A percentile compares a stretch with the other conserved stretches of the same genome.
phyloP scores from a whole-genome alignment of 2,888 invertebrate species.

The Lasius platythorax region DNA sequence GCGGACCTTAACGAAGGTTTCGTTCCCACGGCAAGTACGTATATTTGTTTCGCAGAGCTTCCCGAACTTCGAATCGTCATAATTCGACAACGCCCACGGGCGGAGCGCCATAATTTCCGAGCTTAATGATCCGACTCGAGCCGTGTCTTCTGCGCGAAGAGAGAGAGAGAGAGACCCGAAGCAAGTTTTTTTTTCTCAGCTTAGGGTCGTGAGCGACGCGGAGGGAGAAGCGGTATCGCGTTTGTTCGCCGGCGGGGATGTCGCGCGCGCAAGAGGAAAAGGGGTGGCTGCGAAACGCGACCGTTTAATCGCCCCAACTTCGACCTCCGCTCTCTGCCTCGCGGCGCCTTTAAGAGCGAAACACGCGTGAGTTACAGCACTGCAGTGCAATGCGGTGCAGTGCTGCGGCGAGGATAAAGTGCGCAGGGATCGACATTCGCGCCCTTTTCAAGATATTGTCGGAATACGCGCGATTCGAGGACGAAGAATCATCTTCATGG shows the following conservation, averaged over 20 bases:
- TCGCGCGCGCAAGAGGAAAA: constrained; percentile 3
- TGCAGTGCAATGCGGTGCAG: constrained; percentile 4
- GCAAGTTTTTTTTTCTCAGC: constrained; percentile 4
- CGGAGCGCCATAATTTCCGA: constrained; percentile 27
- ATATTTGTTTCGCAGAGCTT: not conserved
- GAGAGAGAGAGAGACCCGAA: not conserved
- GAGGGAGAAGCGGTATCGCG: not conserved
- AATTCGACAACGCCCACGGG: constrained; percentile 46
- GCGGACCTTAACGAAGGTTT: constrained; percentile 20
- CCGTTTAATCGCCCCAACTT: constrained; percentile 44
- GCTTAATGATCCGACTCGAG: constrained; percentile 57
- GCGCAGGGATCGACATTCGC: constrained; percentile 8
- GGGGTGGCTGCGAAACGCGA: constrained; percentile 5
- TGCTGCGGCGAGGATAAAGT: constrained; percentile 16
- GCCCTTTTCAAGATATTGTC: constrained; percentile 38
- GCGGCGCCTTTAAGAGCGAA: constrained; percentile 19
- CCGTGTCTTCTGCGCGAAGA: not conserved
- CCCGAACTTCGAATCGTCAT: constrained; percentile 23
- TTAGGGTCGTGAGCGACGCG: not conserved
- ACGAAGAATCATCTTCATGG: not conserved
- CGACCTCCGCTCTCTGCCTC: not conserved
- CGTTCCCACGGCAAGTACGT: constrained; percentile 13
- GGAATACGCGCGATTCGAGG: not conserved
- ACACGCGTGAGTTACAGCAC: constrained; percentile 34
- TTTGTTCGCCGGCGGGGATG: not conserved